phyloP scores from a whole-genome alignment of 1,140 invertebrate species.

The Argopecten irradians region DNA sequence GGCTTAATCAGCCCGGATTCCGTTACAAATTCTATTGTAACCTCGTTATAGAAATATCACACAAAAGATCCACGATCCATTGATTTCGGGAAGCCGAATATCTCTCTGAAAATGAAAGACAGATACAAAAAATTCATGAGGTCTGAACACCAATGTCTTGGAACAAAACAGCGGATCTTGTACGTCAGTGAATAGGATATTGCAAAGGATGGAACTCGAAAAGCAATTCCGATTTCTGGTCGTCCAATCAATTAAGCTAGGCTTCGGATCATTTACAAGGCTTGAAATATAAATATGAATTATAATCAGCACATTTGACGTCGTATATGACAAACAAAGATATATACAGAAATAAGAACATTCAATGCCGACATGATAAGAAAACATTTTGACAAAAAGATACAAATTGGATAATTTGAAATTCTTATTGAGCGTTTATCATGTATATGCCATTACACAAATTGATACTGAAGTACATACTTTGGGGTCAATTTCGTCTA shows the following conservation, averaged over 20 bases:
- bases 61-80: conserved; percentile 15
- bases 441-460: too few species aligned
- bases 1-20: background rate
- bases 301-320: background rate
- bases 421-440: too few species aligned
- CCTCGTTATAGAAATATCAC: conserved; percentile 17
- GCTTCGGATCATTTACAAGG: background rate
- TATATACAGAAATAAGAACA: background rate
- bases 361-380: background rate
- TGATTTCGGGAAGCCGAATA: background rate
- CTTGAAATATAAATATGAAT: background rate
- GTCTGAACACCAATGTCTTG: conserved; percentile 8
- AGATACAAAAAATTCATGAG: conserved; percentile 23
- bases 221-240: background rate
- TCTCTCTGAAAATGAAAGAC: background rate
- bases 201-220: background rate
- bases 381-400: background rate
- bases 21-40: conserved; percentile 18
- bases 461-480: too few species aligned
- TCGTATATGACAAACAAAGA: background rate
- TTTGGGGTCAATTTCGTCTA: too few species aligned
- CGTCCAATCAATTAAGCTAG: background rate
- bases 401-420: too few species aligned
- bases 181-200: background rate
- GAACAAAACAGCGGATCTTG: background rate